Base-by-base conservation (phyloP, 2,113 vertebrate species). In the Paralichthys olivaceus region DNA sequence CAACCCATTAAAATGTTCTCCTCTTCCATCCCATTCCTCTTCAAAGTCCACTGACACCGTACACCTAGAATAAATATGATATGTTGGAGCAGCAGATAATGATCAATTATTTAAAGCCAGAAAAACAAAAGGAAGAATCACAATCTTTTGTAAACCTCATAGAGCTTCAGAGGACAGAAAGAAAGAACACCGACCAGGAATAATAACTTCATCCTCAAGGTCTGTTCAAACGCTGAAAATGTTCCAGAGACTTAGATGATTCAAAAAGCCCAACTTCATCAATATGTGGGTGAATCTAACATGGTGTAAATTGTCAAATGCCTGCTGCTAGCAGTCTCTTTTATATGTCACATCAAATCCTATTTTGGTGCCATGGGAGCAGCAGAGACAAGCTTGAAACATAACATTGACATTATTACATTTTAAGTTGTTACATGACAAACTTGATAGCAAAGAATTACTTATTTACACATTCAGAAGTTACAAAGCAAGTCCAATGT, bases 1-100 rank as follows among this genome's bases (percentile, higher is more conserved):
- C 51, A 79, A 49, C 28, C 51, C 54, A 80, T 72, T 84, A 68
- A 83, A 81, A 85, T 78, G 55, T 32, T 72, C 59, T 54, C 25
- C 8, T 45, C 37, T 54, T 57, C 17, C 7, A 76, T 62, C 22
- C 34, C 19, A 69, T 5, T 29, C n/a, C 14, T 78, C 25, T 22
- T 51, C 23, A 23, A 8, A 49, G 45, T 45, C 20, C 55, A 53
- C 57, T 22, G 20, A 8, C 4, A 3, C 51, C 29, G 4, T 19
- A 22, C n/a, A 53, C n/a, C 19, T 8, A 22, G n/a, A 53, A 1
- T 53, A 11, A 5, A 1, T 8, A 22, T 7, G 20, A 51, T 12
- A 12, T 45, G 12, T 17, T 45, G 43, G 13, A 17, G 43, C 43
- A 45, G 43, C 2, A 45, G 4, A 45, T 14, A 45, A 45, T 45